phyloP scores from a whole-genome alignment of 2,113 vertebrate species.

The Gymnorhina tibicen region DNA sequence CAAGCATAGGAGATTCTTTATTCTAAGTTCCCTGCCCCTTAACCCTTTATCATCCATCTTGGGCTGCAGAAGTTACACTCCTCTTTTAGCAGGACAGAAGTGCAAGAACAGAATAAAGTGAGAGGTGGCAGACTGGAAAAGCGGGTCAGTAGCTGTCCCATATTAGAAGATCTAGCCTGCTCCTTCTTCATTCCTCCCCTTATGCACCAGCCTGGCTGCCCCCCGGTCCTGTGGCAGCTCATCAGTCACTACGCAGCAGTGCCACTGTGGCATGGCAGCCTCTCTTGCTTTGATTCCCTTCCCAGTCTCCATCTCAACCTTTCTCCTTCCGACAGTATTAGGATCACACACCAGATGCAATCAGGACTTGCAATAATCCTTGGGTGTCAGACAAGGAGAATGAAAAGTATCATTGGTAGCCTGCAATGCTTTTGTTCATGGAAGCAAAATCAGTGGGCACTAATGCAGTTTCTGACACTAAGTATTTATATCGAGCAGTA shows the following conservation, averaged over 20 bases:
- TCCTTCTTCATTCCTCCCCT: not conserved
- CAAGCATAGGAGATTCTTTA: not conserved
- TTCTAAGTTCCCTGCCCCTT: not conserved
- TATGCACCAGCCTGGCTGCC: not conserved
- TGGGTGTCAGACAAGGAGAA: not conserved
- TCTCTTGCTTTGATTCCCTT: not conserved
- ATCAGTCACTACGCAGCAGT: not conserved
- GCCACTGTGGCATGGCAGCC: not conserved
- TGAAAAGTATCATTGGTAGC: not conserved
- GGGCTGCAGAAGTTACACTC: not conserved
- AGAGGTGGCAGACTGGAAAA: not conserved
- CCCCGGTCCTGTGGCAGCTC: accelerated
- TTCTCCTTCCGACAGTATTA: not conserved
- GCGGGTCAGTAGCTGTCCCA: not conserved
- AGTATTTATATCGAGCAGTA: not conserved
- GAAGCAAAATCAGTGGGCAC: not conserved
- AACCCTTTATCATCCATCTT: not conserved
- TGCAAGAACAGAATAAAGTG: not conserved
- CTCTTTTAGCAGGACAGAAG: not conserved
- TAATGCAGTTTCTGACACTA: not conserved
- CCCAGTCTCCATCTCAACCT: not conserved
- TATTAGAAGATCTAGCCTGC: not conserved
- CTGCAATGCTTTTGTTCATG: not conserved
- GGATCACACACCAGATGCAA: not conserved
- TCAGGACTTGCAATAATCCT: not conserved